Conservation (phyloP, 2,113 vertebrate species). For the Alligator sinensis region DNA sequence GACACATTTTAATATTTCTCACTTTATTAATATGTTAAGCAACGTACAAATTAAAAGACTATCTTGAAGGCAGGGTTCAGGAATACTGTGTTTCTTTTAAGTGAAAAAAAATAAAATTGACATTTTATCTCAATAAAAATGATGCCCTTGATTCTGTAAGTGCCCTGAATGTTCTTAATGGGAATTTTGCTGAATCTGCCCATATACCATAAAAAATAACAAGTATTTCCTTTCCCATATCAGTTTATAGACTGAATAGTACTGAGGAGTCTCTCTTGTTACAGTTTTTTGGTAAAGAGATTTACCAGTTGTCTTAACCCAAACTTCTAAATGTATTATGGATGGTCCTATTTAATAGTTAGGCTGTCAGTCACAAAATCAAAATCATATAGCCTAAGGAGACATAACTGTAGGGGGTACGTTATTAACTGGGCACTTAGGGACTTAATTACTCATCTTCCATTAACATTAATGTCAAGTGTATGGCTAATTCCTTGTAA, state of each 20-base stretch:
- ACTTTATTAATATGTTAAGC: not conserved
- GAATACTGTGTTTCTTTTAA: not conserved
- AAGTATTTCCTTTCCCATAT: not conserved
- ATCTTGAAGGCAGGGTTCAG: not conserved
- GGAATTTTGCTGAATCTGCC: not conserved
- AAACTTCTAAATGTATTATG: slow-evolving; percentile 34
- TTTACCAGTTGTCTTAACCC: slow-evolving; percentile 20
- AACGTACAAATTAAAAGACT: not conserved
- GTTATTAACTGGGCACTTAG: slow-evolving; percentile 16
- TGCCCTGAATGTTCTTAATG: not conserved
- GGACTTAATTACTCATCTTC: slow-evolving; percentile 40
- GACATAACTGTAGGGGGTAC: slow-evolving; percentile 15
- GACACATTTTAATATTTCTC: not conserved
- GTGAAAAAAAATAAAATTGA: not conserved
- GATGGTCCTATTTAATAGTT: slow-evolving; percentile 30
- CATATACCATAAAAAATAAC: not conserved
- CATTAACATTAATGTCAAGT: slow-evolving; percentile 48
- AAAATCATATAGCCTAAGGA: slow-evolving; percentile 25
- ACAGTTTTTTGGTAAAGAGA: not conserved
- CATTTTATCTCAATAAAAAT: not conserved
- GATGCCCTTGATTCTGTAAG: not conserved
- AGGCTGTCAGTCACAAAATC: slow-evolving; percentile 48
- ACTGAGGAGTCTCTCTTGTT: not conserved
- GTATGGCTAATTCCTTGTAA: not conserved
- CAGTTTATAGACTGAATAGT: not conserved